phyloP scores from a whole-genome alignment of 2,888 invertebrate species.

The Incurvaria masculella region DNA sequence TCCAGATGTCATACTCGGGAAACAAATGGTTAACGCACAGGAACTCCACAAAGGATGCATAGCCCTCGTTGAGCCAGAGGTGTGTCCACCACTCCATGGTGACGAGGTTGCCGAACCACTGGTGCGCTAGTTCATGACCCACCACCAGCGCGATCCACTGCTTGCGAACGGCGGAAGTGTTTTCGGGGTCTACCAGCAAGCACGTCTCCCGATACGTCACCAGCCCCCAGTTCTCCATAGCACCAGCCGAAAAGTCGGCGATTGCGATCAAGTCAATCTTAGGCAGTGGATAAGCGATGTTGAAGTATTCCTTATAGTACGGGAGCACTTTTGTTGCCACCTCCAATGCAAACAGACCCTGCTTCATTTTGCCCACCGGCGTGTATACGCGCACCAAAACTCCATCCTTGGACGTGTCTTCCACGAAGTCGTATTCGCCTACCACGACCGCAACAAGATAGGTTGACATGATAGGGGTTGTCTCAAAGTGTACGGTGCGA shows the following conservation, averaged over 20 bases:
- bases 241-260: constrained; percentile 92
- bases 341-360: constrained; percentile 88
- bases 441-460: constrained; percentile 93
- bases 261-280: constrained; percentile 97
- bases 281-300: constrained; percentile 91
- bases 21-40: constrained; percentile 89
- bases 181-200: constrained; percentile 84
- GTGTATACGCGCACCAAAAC: constrained; percentile 80
- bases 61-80: constrained; percentile 95
- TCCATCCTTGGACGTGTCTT: constrained; percentile 78
- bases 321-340: constrained; percentile 90
- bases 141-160: constrained; percentile 88
- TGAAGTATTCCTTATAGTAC: constrained; percentile 93
- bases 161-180: constrained; percentile 80
- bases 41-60: constrained; percentile 95
- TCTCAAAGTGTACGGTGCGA: constrained; percentile 67
- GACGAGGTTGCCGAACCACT: constrained; percentile 98
- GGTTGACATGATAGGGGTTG: constrained; percentile 92
- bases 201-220: constrained; percentile 93
- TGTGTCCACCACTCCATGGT: constrained; percentile 99
- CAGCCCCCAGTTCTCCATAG: constrained; percentile 98
- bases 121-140: constrained; percentile 93
- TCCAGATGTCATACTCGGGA: constrained; percentile 96
- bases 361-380: constrained; percentile 87
- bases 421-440: constrained; percentile 93